Evolutionary conservation across 2,888 invertebrate genomes (phyloP).

Genomic region (Lacanobia oleracea): DNA sequence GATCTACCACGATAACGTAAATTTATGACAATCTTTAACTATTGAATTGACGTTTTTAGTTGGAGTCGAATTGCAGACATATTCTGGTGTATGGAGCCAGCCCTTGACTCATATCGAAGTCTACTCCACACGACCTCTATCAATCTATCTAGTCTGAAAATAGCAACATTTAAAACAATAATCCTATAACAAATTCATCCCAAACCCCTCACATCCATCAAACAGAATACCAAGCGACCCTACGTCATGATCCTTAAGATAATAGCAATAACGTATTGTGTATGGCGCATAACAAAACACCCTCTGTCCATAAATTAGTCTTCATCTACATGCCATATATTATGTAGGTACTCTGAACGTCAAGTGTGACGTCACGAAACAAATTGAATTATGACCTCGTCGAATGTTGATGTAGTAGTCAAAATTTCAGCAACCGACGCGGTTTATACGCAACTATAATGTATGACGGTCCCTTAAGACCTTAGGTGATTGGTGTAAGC

Average conservation of each 20-base stretch:
- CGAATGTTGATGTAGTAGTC: slow-evolving; percentile 73
- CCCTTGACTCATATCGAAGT: background rate
- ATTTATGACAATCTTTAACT: too few relatives aligned
- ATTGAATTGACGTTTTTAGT: too few relatives aligned
- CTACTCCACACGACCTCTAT: background rate
- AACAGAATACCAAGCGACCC: slow-evolving; percentile 52
- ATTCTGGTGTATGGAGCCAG: background rate
- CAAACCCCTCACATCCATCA: slow-evolving; percentile 36
- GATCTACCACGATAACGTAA: too few relatives aligned
- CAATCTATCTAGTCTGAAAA: background rate
- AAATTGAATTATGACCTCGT: slow-evolving; percentile 81
- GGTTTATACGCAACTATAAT: slow-evolving; percentile 80
- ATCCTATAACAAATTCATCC: slow-evolving; percentile 30
- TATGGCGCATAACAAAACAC: slow-evolving; percentile 55
- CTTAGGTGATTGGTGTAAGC: slow-evolving; percentile 60
- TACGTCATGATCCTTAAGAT: slow-evolving; percentile 59
- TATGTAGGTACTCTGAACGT: slow-evolving; percentile 55
- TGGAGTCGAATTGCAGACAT: too few relatives aligned
- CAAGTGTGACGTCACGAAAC: slow-evolving; percentile 69
- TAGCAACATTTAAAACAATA: slow-evolving; percentile 15
- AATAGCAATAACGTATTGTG: slow-evolving; percentile 63
- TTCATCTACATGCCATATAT: slow-evolving; percentile 65
- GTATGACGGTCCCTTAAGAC: slow-evolving; percentile 75
- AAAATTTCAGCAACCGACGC: slow-evolving; percentile 80
- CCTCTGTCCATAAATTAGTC: slow-evolving; percentile 64